Evolutionary conservation across 2,113 vertebrate genomes (phyloP).

Genomic region (Terrapene triunguis): DNA sequence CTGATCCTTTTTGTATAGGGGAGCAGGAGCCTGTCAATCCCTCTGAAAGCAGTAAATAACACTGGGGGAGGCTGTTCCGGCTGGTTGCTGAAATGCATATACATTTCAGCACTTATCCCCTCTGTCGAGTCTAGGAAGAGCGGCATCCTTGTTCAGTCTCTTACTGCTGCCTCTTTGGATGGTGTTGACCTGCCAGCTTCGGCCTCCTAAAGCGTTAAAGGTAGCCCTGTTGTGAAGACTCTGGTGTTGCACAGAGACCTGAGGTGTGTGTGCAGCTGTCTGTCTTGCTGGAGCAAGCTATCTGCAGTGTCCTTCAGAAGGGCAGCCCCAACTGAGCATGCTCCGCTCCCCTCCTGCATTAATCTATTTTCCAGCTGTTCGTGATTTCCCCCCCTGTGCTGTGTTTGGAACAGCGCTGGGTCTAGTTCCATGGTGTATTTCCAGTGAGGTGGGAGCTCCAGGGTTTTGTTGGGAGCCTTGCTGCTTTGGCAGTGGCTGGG

Average conservation of each 20-base stretch:
- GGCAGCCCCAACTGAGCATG: conserved; percentile 72
- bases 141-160: background rate
- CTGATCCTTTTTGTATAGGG: rapidly evolving
- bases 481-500: background rate
- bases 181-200: background rate
- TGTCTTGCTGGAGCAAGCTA: conserved; percentile 32
- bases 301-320: conserved; percentile 81
- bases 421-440: background rate
- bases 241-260: background rate
- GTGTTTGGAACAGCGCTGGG: background rate
- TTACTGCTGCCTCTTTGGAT: rapidly evolving
- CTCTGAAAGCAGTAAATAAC: background rate
- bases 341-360: conserved; percentile 14
- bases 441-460: background rate
- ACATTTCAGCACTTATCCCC: background rate
- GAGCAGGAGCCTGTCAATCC: background rate
- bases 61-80: background rate
- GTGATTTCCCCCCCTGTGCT: background rate
- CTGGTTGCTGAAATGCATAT: background rate
- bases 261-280: background rate
- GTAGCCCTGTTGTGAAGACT: background rate
- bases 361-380: background rate
- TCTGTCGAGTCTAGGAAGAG: rapidly evolving
- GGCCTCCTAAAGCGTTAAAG: background rate
- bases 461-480: too few species aligned